A percentile compares a stretch with the other conserved stretches of the same genome.
phyloP scores from a whole-genome alignment of 2,113 vertebrate genomes.

The Amblyopsis rosae region DNA sequence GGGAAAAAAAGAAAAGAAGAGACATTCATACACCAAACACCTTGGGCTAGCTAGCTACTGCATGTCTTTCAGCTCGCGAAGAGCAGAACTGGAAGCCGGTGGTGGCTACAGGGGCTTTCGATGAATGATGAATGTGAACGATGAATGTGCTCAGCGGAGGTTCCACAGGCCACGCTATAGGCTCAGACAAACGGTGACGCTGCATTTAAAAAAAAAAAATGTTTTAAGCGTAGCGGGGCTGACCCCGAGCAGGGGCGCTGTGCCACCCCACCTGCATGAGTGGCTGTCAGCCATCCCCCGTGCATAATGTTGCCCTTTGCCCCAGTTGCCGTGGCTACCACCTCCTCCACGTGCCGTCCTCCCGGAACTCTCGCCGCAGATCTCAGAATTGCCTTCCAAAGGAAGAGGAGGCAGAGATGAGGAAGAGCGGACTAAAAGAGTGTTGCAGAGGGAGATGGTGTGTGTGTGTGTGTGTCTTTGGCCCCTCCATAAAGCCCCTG shows the following conservation, averaged over 20 bases:
- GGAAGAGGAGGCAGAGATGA: slow-evolving; percentile 11
- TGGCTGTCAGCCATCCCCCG: slow-evolving; percentile 41
- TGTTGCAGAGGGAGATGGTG: slow-evolving; percentile 8
- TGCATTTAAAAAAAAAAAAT: too few relatives aligned
- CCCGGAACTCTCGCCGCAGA: slow-evolving; percentile 28
- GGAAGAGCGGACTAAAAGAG: neutral
- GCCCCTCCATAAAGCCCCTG: slow-evolving; percentile 17
- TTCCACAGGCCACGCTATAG: neutral
- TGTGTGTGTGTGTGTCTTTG: slow-evolving; percentile 13
- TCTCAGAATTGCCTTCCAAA: slow-evolving; percentile 28
- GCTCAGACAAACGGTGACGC: slow-evolving; percentile 10
- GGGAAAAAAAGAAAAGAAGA: too few relatives aligned
- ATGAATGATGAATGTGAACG: slow-evolving; percentile 11
- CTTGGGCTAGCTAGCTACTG: slow-evolving; percentile 5
- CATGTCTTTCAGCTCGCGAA: slow-evolving; percentile 7
- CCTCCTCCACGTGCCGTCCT: slow-evolving; percentile 20
- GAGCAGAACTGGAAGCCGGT: slow-evolving; percentile 8
- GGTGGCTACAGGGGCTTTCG: slow-evolving; percentile 4
- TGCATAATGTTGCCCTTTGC: slow-evolving; percentile 44
- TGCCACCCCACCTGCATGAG: slow-evolving; percentile 26
- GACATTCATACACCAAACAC: neutral
- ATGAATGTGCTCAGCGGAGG: slow-evolving; percentile 22
- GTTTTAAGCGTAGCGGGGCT: slow-evolving; percentile 14
- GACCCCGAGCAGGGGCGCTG: slow-evolving; percentile 1
- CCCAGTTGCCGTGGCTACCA: slow-evolving; percentile 63